Conservation (phyloP, 30 jellyfish, hydroid and myxozoan genomes). For the Turritopsis dohrnii region DNA sequence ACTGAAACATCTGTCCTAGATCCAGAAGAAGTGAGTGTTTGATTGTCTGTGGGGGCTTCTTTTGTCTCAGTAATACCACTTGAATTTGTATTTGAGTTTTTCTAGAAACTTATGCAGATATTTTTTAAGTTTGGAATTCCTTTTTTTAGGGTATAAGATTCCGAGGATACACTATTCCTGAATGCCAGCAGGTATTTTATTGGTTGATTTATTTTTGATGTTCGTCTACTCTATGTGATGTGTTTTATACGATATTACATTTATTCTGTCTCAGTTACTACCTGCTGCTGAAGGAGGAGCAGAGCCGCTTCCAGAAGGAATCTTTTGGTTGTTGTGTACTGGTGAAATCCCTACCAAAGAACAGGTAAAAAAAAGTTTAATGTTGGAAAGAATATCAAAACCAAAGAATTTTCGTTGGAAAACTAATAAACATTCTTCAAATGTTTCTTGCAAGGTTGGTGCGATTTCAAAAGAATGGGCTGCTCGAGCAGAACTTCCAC, state of each 20-base stretch:
- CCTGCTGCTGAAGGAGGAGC: slow-evolving; percentile 89
- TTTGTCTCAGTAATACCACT: not conserved
- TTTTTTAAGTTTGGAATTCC: no score
- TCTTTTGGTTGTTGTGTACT: slow-evolving; percentile 91
- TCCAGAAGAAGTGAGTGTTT: slow-evolving; percentile 66
- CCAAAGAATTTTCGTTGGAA: no score
- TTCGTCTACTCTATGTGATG: not conserved
- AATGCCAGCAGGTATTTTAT: slow-evolving; percentile 80
- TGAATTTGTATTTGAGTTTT: not conserved
- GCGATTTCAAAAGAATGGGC: slow-evolving; percentile 95
- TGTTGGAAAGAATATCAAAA: no score
- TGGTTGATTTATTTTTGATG: not conserved
- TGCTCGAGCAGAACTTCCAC: slow-evolving; percentile 95
- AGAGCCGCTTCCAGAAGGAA: slow-evolving; percentile 96
- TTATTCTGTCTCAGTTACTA: slow-evolving; percentile 37
- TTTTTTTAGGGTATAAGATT: slow-evolving; percentile 77
- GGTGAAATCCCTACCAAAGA: slow-evolving; percentile 98
- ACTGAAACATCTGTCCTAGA: slow-evolving; percentile 95
- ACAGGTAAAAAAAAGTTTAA: slow-evolving; percentile 43
- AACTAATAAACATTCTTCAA: no score
- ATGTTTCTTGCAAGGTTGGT: slow-evolving; percentile 29
- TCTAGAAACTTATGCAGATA: not conserved
- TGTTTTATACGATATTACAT: not conserved
- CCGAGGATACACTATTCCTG: slow-evolving; percentile 94
- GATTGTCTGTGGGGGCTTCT: no score